Base-by-base conservation (phyloP, 2,888 invertebrate species). In the Zeuzera pyrina region DNA sequence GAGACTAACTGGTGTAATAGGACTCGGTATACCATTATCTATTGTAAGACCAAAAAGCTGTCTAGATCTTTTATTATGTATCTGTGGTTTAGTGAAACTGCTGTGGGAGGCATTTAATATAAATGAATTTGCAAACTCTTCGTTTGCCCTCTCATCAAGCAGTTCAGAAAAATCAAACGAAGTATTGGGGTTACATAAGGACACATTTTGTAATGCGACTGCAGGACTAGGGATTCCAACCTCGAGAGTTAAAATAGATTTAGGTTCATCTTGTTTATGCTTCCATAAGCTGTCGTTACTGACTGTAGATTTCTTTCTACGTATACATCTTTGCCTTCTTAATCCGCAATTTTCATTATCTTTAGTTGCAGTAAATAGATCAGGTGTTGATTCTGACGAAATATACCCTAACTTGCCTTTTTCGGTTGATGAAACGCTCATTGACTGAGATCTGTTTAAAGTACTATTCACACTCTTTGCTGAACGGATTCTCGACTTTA, bases 291-390 rank as follows among this genome's bases (percentile, higher is more conserved):
- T 79, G 30, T 79, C 78, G 15, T 72, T 77, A 34, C 78, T 79
- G 0, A 70, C 64, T 8, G 74, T 77, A 2, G 77, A 79, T 40
- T 84, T 85, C 43, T 86, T 83, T 39, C 86, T 72, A 2, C 88
- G 65, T 10, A 88, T 85, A 45, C 88, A 87, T 43, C 72, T 83
- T 52, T 88, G 88, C 12, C 88, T 67, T 54, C 83, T 85, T 19
- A 87, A 54, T 35, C 73, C 65, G 3, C 72, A 49, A 40, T 73
- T 76, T 3, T 56, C 52, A 3, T 58, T 59, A 39, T 66, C 68
- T 32, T 55, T 54, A 14, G 61, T 49, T 5, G 54, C 52, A 2
- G 56, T 44, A 41, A 63, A 68, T 30, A 83, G 50, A 43, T 81
- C 73, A 14, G 83, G 77, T 5, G 77, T 81, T 2, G 79, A 81